Base-by-base conservation (phyloP, 2,888 invertebrate genomes). In the Dicranocentrus wangi region DNA sequence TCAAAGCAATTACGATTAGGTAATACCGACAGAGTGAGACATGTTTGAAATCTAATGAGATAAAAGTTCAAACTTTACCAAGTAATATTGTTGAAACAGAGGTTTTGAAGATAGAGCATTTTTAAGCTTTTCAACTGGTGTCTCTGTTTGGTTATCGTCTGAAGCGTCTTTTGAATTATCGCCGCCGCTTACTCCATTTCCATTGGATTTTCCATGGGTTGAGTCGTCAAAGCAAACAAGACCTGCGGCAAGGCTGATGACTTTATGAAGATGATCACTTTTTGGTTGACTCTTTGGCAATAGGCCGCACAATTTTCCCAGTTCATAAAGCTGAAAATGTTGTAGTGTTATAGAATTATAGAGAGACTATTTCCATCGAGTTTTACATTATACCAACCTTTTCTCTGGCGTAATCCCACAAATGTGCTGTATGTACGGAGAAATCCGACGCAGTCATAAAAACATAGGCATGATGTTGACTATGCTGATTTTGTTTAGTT, bases 171-270 rank as follows among this genome's bases (percentile, higher is more conserved):
- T 1, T 8, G 8, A 17, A 25, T 28, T 70, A 7, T n/a, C 61
- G n/a, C 61, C 69, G 2, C 63, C 61, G 60, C 65, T 77, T 15
- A 53, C 43, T 13, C 73, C 78, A 58, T 83, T 84, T 47, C 73
- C 81, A 39, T 72, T 78, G 42, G 76, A 68, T 23, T 71, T 69
- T 1, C 75, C 55, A 43, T 72, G 61, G 55, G 79, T 71, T 17
- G 75, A 58, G 65, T 43, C 83, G n/a, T 87, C 85, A 81, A 87
- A 63, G 23, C 79, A 72, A 3, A 72, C 66, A 83, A 89, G 96
- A 94, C 98, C 97, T 0, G 96, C 94, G 0, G 96, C 95, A 13
- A 98, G 90, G 88, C 94, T 94, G 25, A 98, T 95, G 0, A 98
- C 96, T 47, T 93, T 92, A 87, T 97, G 96, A 3, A 98, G 90